Evolutionary conservation across 2,888 invertebrate species (phyloP), one percentile per base, ranked within the genome.

Genomic region (Drosophila hamatofila): DNA sequence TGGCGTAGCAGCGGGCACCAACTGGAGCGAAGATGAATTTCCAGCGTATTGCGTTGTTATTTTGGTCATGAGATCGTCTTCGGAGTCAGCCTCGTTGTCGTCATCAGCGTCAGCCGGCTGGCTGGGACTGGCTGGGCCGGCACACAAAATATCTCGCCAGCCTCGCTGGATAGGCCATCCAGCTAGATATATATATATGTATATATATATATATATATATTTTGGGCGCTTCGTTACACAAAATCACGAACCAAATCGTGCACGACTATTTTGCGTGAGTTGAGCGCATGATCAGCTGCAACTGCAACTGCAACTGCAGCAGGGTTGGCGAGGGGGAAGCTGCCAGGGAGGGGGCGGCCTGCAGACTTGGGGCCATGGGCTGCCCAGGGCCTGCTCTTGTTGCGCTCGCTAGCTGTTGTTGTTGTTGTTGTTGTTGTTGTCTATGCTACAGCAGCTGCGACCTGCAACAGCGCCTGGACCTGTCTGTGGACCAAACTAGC

Each of bases 191-290:
- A 30, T 49, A 48, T 44, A 21, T 42, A 41, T 18, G 2, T 46
- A n/a, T 37, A n/a, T n/a, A 3, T n/a, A 42, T 12, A 21, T 42
- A 42, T 21, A 21, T 42, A 21, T 46, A 25, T 46, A 16, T 86
- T 89, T 91, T 90, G 83, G 90, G 86, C 86, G 88, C 88, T 90
- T 91, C 89, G 90, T 90, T 91, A 90, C 91, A 87, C 84, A 90
- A 91, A 92, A 92, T 92, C 92, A 92, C 92, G 92, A 92, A 92
- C 87, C 91, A 91, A 91, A 92, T 92, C 92, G 92, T 91, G 92
- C 92, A 92, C 92, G 92, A 92, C 92, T 92, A 92, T 92, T 92
- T 91, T 92, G 92, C 92, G 92, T 92, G 92, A 89, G 87, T 80
- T 92, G 92, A 75, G 89, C 83, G 89, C 92, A 92, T 92, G 92